A percentile compares a stretch with the other conserved stretches of the same genome.
Evolutionary conservation across 2,113 vertebrate genomes (phyloP).

Genomic region (Plecturocebus donacophilus): DNA sequence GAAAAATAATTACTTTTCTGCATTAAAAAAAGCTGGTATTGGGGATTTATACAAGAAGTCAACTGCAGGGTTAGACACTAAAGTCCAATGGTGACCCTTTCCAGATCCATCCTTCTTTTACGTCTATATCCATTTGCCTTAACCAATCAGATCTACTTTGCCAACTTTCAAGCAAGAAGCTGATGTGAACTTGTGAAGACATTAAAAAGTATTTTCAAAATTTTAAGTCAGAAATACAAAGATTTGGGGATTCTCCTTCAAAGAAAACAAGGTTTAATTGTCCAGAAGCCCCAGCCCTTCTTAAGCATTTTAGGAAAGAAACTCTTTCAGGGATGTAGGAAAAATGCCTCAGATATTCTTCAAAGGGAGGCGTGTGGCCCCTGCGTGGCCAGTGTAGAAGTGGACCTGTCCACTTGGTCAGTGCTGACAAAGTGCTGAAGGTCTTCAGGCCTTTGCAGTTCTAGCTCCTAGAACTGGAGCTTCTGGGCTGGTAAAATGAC

Average conservation of each 20-base stretch:
- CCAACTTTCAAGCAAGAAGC: background rate
- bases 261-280: background rate
- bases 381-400: background rate
- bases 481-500: background rate
- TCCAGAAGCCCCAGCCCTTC: background rate
- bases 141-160: background rate
- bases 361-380: accelerated
- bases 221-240: background rate
- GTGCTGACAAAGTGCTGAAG: background rate
- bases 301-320: background rate
- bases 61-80: background rate
- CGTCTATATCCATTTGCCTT: background rate
- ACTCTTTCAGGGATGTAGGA: background rate
- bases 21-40: background rate
- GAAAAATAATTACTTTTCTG: background rate
- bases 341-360: background rate
- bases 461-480: background rate
- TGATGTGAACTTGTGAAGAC: background rate
- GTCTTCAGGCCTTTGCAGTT: too few species aligned
- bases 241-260: background rate
- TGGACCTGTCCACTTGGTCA: background rate
- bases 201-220: background rate
- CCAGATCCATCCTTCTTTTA: background rate
- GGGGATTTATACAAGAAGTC: background rate
- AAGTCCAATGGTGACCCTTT: background rate